A percentile compares a stretch with the other conserved stretches of the same genome.
These are phyloP conservation scores for Chionomys nivalis DNA, from an alignment of 2,113 vertebrate species.

Conservation along the genomic window DNA sequence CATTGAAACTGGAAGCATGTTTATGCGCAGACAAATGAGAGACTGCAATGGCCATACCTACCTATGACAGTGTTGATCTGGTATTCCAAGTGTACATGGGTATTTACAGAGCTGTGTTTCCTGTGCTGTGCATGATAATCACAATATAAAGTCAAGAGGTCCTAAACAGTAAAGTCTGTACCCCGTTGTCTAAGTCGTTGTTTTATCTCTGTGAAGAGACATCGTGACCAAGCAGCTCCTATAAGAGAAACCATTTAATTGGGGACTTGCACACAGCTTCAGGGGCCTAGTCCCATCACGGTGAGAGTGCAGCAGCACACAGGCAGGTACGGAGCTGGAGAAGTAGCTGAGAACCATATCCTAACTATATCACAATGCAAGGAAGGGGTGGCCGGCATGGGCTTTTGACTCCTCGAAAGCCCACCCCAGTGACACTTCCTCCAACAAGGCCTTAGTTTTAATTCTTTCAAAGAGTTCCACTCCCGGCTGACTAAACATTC, in stretches of 20 bases:
- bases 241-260: neutral
- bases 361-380: neutral
- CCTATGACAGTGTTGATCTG: neutral
- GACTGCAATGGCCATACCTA: neutral
- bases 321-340: neutral
- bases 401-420: neutral
- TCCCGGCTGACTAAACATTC: neutral
- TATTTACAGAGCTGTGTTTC: slow-evolving; percentile 15
- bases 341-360: neutral
- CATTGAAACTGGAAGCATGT: neutral
- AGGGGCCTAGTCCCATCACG: neutral
- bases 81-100: neutral
- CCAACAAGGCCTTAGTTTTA: neutral
- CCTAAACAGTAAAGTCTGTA: slow-evolving; percentile 10
- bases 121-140: neutral
- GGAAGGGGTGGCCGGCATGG: neutral
- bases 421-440: neutral
- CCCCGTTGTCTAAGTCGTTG: neutral
- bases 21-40: neutral
- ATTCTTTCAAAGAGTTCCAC: neutral
- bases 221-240: neutral
- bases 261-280: neutral
- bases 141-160: neutral
- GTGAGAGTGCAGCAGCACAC: neutral
- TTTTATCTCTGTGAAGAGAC: neutral